Conservation (phyloP, 2,113 vertebrate genomes). For the Galbula dea region DNA sequence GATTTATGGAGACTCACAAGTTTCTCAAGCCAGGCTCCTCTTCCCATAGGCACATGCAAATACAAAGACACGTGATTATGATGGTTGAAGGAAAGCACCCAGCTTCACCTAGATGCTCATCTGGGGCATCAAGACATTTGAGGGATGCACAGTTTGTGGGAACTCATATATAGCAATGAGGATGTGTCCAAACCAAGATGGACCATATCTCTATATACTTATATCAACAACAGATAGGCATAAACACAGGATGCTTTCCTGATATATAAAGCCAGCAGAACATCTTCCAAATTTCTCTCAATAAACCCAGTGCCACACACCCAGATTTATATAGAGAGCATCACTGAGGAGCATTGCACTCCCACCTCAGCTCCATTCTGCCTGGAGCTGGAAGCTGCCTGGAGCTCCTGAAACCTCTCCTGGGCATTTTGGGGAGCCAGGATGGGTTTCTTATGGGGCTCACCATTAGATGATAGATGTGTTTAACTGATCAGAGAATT, state of each 20-base stretch:
- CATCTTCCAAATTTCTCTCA: not conserved
- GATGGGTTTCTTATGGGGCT: not conserved
- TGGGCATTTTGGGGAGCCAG: not conserved
- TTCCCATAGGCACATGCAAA: not conserved
- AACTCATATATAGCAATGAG: not conserved
- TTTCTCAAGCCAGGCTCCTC: not conserved
- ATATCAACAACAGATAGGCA: not conserved
- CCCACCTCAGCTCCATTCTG: not conserved
- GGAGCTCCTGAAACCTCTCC: not conserved
- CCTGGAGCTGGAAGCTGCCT: not conserved
- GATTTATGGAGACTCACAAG: not conserved
- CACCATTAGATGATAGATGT: rapidly evolving
- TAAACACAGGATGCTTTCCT: rapidly evolving
- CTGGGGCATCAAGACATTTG: not conserved
- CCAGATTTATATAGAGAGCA: not conserved
- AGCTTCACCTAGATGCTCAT: not conserved
- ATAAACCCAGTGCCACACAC: not conserved
- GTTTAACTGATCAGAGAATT: not conserved
- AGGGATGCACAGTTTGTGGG: not conserved
- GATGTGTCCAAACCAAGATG: not conserved
- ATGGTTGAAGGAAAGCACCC: not conserved
- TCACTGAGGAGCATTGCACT: rapidly evolving
- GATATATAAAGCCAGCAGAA: not conserved
- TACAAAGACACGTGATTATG: no score
- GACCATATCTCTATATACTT: not conserved